phyloP scores from a whole-genome alignment of 2,113 vertebrate genomes.

The Lagopus muta region DNA sequence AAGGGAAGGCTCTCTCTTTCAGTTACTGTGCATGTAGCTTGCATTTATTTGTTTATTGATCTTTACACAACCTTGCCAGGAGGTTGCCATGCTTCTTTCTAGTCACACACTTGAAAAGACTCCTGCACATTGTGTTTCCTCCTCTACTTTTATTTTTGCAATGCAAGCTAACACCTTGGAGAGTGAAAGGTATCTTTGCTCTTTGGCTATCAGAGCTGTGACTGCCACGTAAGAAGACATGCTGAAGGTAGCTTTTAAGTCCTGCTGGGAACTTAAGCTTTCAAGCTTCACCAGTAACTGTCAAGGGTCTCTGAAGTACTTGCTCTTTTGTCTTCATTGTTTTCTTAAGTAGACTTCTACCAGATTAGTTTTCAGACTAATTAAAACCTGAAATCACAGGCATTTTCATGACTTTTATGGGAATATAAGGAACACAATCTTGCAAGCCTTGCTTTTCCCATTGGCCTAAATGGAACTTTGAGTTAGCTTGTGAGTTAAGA shows the following conservation, averaged over 20 bases:
- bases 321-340: background rate
- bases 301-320: background rate
- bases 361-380: background rate
- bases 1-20: background rate
- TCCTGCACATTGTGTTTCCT: background rate
- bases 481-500: background rate
- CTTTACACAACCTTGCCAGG: constrained; percentile 22
- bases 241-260: background rate
- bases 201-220: background rate
- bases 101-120: background rate
- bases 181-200: background rate
- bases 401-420: background rate
- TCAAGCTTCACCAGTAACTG: background rate
- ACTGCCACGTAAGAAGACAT: background rate
- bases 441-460: background rate
- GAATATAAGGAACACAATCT: background rate
- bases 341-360: background rate
- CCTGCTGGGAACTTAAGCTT: background rate
- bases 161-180: background rate
- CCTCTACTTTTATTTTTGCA: background rate
- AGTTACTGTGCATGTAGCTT: background rate
- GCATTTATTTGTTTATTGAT: background rate
- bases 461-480: background rate
- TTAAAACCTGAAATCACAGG: background rate
- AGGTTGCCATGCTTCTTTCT: constrained; percentile 19